Evolutionary conservation across 2,113 vertebrate species (phyloP).

Genomic region (Phocoena sinus): DNA sequence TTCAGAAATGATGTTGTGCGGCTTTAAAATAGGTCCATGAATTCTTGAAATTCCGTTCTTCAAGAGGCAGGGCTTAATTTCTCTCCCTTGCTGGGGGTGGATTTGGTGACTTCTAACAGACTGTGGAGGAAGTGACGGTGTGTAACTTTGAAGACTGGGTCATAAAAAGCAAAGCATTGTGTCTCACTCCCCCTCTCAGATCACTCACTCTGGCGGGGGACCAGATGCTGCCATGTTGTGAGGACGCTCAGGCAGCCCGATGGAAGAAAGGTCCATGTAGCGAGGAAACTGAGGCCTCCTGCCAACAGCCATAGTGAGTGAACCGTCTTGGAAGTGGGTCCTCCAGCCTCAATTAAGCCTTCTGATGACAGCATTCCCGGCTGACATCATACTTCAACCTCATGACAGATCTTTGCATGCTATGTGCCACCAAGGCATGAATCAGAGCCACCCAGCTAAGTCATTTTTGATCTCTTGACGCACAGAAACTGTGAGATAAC

Average conservation of each 20-base stretch:
- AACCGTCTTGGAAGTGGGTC: not conserved
- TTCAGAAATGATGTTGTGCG: not conserved
- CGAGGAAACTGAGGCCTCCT: not conserved
- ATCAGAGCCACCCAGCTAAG: not conserved
- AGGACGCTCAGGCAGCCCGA: not conserved
- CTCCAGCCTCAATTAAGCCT: not conserved
- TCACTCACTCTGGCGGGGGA: not conserved
- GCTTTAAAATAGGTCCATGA: not conserved
- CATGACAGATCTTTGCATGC: not conserved
- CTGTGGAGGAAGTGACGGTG: not conserved
- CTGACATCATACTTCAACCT: not conserved
- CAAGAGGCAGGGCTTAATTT: not conserved
- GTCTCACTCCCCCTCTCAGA: not conserved
- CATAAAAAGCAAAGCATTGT: not conserved
- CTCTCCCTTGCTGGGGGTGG: not conserved
- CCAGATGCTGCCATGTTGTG: not conserved
- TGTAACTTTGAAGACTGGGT: not conserved
- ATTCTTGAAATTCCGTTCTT: not conserved
- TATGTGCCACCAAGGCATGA: rapidly evolving
- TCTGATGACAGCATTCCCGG: too few species aligned
- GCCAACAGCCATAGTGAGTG: not conserved
- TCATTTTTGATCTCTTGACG: not conserved
- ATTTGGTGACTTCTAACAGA: not conserved
- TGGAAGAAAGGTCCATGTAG: not conserved
- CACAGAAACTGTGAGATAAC: not conserved